These are phyloP conservation scores for Himantopus leucocephalus DNA, from an alignment of 2,113 vertebrate species.

Conservation along the genomic window DNA sequence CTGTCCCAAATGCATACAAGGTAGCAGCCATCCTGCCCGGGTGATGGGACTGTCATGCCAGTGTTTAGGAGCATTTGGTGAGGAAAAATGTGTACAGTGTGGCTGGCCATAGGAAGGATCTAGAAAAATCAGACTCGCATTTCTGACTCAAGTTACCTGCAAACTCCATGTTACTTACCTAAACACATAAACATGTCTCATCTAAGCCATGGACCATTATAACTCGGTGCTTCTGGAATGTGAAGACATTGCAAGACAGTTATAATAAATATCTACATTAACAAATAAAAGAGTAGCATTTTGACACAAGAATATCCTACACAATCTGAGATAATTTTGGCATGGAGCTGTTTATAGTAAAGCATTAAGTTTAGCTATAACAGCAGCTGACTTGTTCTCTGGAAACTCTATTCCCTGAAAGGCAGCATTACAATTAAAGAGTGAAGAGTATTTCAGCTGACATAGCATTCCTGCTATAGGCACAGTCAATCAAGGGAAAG, in stretches of 20 bases:
- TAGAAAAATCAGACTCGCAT: neutral
- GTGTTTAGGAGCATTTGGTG: neutral
- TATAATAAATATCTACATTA: neutral
- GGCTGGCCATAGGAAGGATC: neutral
- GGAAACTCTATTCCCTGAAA: constrained; percentile 41
- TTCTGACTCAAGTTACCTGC: neutral
- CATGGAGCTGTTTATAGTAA: constrained; percentile 5
- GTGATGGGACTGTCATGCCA: neutral
- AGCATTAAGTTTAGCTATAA: neutral
- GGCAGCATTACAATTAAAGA: constrained; percentile 42
- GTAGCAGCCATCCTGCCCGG: neutral
- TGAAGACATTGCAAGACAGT: neutral
- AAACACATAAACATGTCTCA: neutral
- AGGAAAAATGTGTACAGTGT: neutral
- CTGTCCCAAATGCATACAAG: neutral
- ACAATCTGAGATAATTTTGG: neutral
- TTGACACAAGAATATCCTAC: neutral
- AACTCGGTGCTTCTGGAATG: neutral
- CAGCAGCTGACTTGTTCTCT: neutral
- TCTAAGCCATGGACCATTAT: neutral
- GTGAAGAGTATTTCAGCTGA: constrained; percentile 52
- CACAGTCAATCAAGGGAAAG: constrained; percentile 58
- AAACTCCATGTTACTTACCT: neutral
- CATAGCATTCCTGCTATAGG: constrained; percentile 40
- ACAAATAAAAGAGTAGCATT: neutral